phyloP scores from a whole-genome alignment of 2,888 invertebrate genomes.

The Synergus itoensis region DNA sequence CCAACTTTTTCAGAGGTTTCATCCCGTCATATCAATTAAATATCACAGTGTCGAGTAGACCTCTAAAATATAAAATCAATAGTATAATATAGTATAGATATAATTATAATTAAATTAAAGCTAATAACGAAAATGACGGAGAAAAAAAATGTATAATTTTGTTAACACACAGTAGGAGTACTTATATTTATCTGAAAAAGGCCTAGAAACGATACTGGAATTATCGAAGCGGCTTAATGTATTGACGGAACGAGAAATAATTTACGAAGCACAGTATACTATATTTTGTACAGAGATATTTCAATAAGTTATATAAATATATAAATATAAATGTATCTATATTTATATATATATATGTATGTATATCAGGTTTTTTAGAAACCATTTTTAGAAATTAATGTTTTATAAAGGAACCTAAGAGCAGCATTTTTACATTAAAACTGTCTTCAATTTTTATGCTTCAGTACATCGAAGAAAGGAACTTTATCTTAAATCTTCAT shows the following conservation, averaged over 20 bases:
- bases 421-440: conserved; percentile 43
- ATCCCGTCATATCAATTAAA: conserved; percentile 39
- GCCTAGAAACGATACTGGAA: conserved; percentile 32
- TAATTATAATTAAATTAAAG: conserved; percentile 1
- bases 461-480: conserved; percentile 44
- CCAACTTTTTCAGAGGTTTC: neutral
- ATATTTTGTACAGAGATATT: conserved; percentile 73
- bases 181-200: conserved; percentile 6
- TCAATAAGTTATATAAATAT: conserved; percentile 59
- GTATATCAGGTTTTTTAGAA: conserved; percentile 61
- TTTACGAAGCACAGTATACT: conserved; percentile 67
- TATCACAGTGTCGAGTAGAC: conserved; percentile 31
- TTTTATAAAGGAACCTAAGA: conserved; percentile 33
- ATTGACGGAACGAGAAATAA: conserved; percentile 61
- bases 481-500: conserved; percentile 12
- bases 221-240: conserved; percentile 29
- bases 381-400: conserved; percentile 59
- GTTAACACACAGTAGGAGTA: conserved; percentile 3
- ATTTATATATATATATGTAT: conserved; percentile 48
- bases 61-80: conserved; percentile 28
- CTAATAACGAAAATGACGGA: conserved; percentile 40
- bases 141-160: conserved; percentile 27
- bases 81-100: conserved; percentile 10
- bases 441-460: conserved; percentile 52
- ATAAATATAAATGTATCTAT: conserved; percentile 42